Percentiles rank a stretch among this genome's conserved stretches.
phyloP scores from a whole-genome alignment of 2,888 invertebrate species.

The Stenichneumon culpator region DNA sequence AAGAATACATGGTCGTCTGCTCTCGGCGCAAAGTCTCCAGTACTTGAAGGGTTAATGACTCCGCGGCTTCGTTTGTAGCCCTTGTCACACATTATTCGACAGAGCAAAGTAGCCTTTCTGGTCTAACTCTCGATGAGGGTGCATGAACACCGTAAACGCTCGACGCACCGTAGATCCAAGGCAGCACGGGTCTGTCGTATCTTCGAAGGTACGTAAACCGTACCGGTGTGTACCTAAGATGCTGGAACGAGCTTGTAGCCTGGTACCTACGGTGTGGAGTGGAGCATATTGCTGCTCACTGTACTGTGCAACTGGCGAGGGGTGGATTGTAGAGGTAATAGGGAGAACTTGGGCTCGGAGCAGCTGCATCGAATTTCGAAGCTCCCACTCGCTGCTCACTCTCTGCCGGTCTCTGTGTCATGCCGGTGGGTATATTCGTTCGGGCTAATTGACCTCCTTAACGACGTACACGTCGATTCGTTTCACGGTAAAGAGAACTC shows the following conservation, averaged over 20 bases:
- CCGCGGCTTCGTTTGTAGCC: neutral
- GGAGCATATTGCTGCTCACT: conserved; percentile 29
- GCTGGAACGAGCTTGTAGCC: conserved; percentile 52
- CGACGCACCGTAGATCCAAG: conserved; percentile 2
- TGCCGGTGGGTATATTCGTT: conserved; percentile 45
- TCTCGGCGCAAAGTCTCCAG: no score
- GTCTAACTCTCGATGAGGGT: conserved; percentile 44
- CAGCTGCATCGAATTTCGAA: conserved; percentile 58
- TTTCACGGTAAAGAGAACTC: conserved; percentile 20
- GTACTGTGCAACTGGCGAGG: conserved; percentile 28
- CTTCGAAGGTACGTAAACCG: conserved; percentile 23
- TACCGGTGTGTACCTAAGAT: conserved; percentile 49
- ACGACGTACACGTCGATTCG: conserved; percentile 38
- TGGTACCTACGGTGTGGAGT: conserved; percentile 25
- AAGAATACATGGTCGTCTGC: no score
- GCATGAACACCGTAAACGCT: conserved; percentile 39
- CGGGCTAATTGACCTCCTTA: conserved; percentile 55
- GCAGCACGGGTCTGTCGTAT: conserved; percentile 48
- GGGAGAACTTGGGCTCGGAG: conserved; percentile 47
- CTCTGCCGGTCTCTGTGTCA: conserved; percentile 44
- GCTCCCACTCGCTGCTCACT: conserved; percentile 33
- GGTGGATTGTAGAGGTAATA: conserved; percentile 29
- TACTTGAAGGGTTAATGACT: no score
- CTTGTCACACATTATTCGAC: conserved; percentile 39
- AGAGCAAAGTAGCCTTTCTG: conserved; percentile 40